Conservation (phyloP, 2,888 invertebrate species). For the Bombylius major region DNA sequence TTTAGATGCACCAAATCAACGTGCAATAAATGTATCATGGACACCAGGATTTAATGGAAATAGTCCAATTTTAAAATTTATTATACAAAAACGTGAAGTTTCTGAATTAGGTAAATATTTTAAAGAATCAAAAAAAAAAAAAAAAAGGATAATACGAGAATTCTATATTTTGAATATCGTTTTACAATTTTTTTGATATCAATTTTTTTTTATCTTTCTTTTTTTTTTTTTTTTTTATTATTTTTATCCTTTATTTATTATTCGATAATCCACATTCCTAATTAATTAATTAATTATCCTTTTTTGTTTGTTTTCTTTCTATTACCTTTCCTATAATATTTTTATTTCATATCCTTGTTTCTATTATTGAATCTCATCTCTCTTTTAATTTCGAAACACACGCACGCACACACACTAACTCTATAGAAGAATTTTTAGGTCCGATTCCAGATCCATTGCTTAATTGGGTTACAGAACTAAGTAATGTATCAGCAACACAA, state of each 20-base stretch:
- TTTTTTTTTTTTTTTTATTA: not conserved
- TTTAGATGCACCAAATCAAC: slow-evolving; percentile 50
- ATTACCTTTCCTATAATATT: slow-evolving; percentile 4
- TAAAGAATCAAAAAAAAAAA: not conserved
- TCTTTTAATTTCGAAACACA: too few species aligned
- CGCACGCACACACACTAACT: too few species aligned
- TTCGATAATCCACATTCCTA: too few species aligned
- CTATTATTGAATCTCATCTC: too few species aligned
- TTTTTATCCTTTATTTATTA: slow-evolving; percentile 1
- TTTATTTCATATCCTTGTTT: not conserved
- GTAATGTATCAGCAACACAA: slow-evolving; percentile 68
- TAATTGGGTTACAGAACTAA: slow-evolving; percentile 79
- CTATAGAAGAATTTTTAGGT: slow-evolving; percentile 48
- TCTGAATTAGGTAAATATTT: slow-evolving; percentile 62
- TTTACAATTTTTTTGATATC: not conserved
- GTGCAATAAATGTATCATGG: slow-evolving; percentile 87
- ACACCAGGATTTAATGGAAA: slow-evolving; percentile 95
- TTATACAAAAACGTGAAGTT: slow-evolving; percentile 80
- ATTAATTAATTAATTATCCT: slow-evolving; percentile 2
- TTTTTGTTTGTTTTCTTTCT: slow-evolving; percentile 12
- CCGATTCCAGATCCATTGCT: slow-evolving; percentile 73
- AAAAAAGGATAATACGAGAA: too few species aligned
- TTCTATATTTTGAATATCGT: too few species aligned
- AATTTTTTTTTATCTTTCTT: not conserved
- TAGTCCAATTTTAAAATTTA: slow-evolving; percentile 84